Evolutionary conservation across 1,140 invertebrate species (phyloP), one percentile per base, ranked within the genome.

Genomic region (Fragariocoptes setiger): DNA sequence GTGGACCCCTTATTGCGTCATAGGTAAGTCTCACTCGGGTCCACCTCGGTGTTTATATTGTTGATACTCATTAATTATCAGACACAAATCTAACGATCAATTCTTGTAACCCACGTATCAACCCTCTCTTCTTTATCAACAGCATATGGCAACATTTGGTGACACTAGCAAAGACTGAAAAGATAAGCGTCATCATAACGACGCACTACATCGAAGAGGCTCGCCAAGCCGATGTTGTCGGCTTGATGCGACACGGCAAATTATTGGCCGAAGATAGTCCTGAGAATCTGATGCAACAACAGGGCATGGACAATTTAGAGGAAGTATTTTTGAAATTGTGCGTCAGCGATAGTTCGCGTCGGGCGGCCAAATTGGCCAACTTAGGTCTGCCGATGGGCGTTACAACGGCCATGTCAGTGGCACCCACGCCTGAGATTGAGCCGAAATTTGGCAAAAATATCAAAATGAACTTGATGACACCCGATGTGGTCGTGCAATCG

Each of bases 131-230:
- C 63, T 82, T 2, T 65, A 82, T 48, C 74, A 83, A n/a, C n/a
- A 85, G 77, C 52, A 85, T 86, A 50, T 86, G 79, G 79, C 73
- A 77, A 48, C 77, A 85, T 52, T 59, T 85, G 50, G 69, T 79
- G 19, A 68, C 68, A 56, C 71, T 71, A 42, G 72, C 74, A 47
- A 69, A 68, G 58, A n/a, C 13, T 2, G 68, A 71, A 19, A 67
- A 70, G 49, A 79, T 75, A 52, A 85, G 79, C 4, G 74, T 86
- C 45, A 78, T 86, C 47, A 78, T 85, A 48, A 85, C 79, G 1
- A 85, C 80, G n/a, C 78, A 85, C 64, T 85, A 85, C 50, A 80
- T 85, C 45, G 77, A 83, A 56, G 80, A 86, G 56, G 80, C 80
- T 1, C 59, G 74, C 48, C 75, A 82, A 60, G 76, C 76, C 31